phyloP scores from a whole-genome alignment of 2,888 invertebrate genomes.

The Muscina levida region DNA sequence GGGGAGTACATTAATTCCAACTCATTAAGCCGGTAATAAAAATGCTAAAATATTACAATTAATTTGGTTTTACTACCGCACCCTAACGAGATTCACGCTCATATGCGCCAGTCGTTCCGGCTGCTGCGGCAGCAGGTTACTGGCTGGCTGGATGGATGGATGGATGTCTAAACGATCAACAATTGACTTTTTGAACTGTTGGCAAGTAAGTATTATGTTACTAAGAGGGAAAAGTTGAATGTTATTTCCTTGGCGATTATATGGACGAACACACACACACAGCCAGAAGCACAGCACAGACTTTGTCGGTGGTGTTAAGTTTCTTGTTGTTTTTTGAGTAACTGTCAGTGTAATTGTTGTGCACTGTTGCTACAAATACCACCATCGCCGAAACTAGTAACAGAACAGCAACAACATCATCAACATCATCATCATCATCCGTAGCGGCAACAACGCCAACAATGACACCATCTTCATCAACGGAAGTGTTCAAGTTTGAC shows the following conservation, averaged over 20 bases:
- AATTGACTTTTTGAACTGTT: conserved; percentile 66
- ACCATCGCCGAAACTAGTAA: neutral
- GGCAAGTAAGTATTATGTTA: conserved; percentile 12
- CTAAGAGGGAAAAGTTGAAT: conserved; percentile 26
- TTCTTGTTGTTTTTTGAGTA: conserved; percentile 28
- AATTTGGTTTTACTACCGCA: conserved; percentile 47
- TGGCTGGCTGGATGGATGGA: neutral
- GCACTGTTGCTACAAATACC: conserved; percentile 8
- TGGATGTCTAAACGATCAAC: conserved; percentile 51
- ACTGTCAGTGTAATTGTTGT: conserved; percentile 38
- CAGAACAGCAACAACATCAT: conserved; percentile 7
- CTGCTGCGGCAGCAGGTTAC: too few relatives aligned
- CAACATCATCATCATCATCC: conserved; percentile 8
- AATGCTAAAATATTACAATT: conserved; percentile 64
- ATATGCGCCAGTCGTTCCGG: too few relatives aligned
- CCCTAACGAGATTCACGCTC: too few relatives aligned
- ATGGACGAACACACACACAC: neutral
- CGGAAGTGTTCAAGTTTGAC: conserved; percentile 38
- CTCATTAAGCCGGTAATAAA: conserved; percentile 55
- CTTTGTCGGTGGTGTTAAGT: neutral
- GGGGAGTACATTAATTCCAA: conserved; percentile 44
- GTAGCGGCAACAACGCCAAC: neutral
- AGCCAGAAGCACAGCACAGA: too few relatives aligned
- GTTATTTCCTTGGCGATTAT: conserved; percentile 40
- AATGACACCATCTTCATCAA: conserved; percentile 11